Conservation (phyloP, 1,140 invertebrate genomes). For the Apis laboriosa region DNA sequence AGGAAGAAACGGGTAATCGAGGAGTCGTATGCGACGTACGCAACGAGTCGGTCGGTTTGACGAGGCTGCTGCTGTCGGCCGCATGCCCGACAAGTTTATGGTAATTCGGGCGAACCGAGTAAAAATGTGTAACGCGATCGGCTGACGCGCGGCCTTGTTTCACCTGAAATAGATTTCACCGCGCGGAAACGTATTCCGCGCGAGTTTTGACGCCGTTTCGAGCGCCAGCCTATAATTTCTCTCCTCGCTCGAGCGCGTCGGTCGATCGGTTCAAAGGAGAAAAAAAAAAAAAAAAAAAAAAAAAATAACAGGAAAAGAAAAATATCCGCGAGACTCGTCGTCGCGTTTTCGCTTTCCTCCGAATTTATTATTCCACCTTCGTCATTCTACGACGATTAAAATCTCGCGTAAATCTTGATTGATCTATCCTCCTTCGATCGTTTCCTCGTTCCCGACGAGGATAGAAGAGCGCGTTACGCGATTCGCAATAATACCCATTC, state of each 20-base stretch:
- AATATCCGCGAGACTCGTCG: too few species aligned
- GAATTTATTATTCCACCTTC: too few species aligned
- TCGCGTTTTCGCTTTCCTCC: too few species aligned
- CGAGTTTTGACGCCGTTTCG: slow-evolving; percentile 41
- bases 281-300: too few species aligned
- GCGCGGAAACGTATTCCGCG: slow-evolving; percentile 43
- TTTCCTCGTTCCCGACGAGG: too few species aligned
- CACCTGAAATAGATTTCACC: slow-evolving; percentile 57
- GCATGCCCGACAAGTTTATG: slow-evolving; percentile 44
- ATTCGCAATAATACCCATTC: neutral
- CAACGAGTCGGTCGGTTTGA: slow-evolving; percentile 16
- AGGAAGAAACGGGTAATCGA: neutral
- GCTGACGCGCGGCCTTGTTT: slow-evolving; percentile 54
- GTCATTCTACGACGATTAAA: too few species aligned
- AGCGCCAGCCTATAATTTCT: slow-evolving; percentile 25
- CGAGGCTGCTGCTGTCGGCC: slow-evolving; percentile 18
- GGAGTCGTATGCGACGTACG: slow-evolving; percentile 10
- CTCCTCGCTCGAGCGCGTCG: neutral
- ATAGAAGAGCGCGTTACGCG: neutral
- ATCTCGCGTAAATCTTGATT: neutral
- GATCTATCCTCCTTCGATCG: neutral
- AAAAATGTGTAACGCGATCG: slow-evolving; percentile 54
- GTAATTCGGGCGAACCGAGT: slow-evolving; percentile 51
- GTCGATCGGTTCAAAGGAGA: neutral
- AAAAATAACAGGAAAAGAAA: too few species aligned